Evolutionary conservation across 2,888 invertebrate genomes (phyloP), one percentile per base, ranked within the genome.

Genomic region (Pristionchus arcanus): DNA sequence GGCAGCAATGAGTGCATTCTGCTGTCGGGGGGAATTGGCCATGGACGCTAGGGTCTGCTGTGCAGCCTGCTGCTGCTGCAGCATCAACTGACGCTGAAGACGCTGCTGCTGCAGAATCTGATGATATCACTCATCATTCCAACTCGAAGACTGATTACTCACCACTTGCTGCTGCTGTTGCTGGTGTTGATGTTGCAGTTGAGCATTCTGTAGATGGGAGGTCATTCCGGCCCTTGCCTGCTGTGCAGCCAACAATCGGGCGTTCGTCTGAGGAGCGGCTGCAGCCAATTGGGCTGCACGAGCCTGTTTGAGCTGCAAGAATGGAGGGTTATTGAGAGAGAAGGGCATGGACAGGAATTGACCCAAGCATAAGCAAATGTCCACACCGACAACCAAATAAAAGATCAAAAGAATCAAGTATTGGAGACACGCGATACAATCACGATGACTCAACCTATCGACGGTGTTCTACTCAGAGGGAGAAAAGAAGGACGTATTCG

Each of bases 151-250:
- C 0, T 49, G 42, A 49, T 11, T 49, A 49, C 4, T 49, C 42
- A 49, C 42, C 42, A 49, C 9, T 11, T 49, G 9, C 42, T 49
- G 42, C 42, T 49, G 63, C 87, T 89, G 90, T 31, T 92, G 92
- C 86, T 89, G n/a, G n/a, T n/a, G 90, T 31, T 92, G 92, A 25
- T 89, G 87, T n/a, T 89, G 87, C 66, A 89, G 31, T 71, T 89
- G 68, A 49, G 71, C 31, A 31, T 74, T 34, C 55, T 91, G 91
- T 11, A 37, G 21, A 21, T 37, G 81, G 68, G 21, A 21, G 55
- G 55, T 13, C 55, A 83, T 55, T 11, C 71, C 74, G 66, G 88
- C 53, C 90, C 81, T 86, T 9, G 71, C 66, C 59, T 90, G 89
- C 42, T 31, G 90, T 68, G 90, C 90, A 37, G 81, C 66, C 37